Base-by-base conservation (phyloP, 2,113 vertebrate species). In the Clupea harengus region DNA sequence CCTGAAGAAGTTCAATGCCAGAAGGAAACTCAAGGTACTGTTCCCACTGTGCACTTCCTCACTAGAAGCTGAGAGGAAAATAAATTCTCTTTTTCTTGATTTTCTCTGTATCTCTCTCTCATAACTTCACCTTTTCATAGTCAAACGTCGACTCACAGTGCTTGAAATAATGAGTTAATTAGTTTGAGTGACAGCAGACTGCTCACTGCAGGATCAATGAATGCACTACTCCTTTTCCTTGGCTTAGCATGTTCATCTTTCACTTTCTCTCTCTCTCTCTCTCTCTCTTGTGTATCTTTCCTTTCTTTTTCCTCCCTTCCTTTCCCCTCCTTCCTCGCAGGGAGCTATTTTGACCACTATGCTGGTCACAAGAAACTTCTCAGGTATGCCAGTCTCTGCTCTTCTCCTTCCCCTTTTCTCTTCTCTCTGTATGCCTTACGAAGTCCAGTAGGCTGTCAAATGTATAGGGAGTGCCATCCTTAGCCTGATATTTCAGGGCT, bases 301-400 rank as follows among this genome's bases (percentile, higher is more conserved):
- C 85, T 84, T 82, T 80, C 85, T 90, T 67, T 39, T 72, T 85
- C 54, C 87, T 87, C 89, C 54, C 87, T 87, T 89, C 85, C 86
- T 94, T 82, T 32, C 25, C 15, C 25, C 25, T 13, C 64, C 86
- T 54, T 90, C 60, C 87, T 89, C 90, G 91, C 95, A 99, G 98
- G 98, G 98, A 85, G 98, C 98, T 91, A 99, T 99, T 95, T 91
- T 99, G 94, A 99, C 98, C 91, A 99, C 98, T 78, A 97, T 99
- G 96, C 95, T 99, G 94, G 98, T 98, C 94, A 99, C 98, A 85
- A 97, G 98, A 93, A 99, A 99, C 94, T 99, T 99, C 92, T 99
- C 98, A 98, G 98, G 98, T 99, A 97, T 87, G 94, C 94, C 90
- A 85, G 82, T 85, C 60, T 82, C n/a, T 32, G 85, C 82, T 85